These are phyloP conservation scores for Cydia amplana DNA, from an alignment of 1,140 invertebrate species.

Conservation along the genomic window DNA sequence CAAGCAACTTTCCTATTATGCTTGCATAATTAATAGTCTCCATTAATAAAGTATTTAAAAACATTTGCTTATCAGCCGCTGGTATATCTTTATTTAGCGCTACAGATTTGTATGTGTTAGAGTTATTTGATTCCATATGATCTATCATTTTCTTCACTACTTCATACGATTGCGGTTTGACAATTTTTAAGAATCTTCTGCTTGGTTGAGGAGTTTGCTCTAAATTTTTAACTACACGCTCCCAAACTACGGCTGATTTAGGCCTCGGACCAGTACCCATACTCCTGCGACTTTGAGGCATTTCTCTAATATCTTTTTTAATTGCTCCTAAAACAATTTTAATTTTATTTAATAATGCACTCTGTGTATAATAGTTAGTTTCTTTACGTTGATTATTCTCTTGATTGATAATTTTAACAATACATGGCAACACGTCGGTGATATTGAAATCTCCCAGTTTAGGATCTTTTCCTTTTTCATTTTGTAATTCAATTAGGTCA, in stretches of 20 bases:
- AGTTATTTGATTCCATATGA: conserved; percentile 45
- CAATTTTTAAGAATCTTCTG: conserved; percentile 44
- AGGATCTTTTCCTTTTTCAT: conserved; percentile 41
- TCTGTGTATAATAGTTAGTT: conserved; percentile 31
- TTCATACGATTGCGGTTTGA: conserved; percentile 48
- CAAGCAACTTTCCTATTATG: conserved; percentile 51
- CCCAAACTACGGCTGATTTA: conserved; percentile 61
- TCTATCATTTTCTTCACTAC: conserved; percentile 57
- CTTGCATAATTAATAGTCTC: conserved; percentile 48
- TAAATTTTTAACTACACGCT: conserved; percentile 59
- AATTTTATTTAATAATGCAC: conserved; percentile 50
- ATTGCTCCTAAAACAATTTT: conserved; percentile 53
- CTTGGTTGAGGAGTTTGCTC: conserved; percentile 40
- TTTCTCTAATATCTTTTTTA: conserved; percentile 48
- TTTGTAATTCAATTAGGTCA: conserved; percentile 63
- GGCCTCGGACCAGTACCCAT: conserved; percentile 39
- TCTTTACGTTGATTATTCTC: conserved; percentile 38
- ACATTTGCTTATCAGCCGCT: conserved; percentile 49
- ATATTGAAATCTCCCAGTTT: conserved; percentile 51
- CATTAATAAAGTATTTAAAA: conserved; percentile 58
- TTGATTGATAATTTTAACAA: conserved; percentile 59
- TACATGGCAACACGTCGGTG: conserved; percentile 60
- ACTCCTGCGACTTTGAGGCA: conserved; percentile 45
- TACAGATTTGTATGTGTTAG: conserved; percentile 56
- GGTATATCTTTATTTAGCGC: conserved; percentile 46